Evolutionary conservation across 2,888 invertebrate species (phyloP).

Genomic region (Mesorhabditis spiculigera): DNA sequence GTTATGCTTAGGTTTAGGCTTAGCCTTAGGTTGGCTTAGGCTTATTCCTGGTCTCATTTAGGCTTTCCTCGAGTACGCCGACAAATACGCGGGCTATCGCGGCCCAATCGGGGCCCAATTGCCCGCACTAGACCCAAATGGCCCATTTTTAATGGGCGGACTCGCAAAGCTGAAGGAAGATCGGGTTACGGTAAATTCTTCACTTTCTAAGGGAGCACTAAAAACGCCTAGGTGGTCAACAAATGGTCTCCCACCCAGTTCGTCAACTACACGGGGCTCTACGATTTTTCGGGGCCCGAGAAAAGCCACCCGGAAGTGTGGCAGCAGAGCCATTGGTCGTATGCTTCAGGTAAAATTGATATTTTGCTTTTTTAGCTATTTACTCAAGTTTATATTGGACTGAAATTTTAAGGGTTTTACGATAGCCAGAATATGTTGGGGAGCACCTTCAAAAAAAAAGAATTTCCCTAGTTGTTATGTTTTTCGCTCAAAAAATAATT

Average conservation of each 20-base stretch:
- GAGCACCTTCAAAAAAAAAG: too few species aligned
- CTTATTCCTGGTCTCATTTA: neutral
- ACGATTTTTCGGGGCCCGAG: neutral
- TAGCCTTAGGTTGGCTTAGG: too few species aligned
- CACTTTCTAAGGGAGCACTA: neutral
- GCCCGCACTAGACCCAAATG: neutral
- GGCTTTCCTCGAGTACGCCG: neutral
- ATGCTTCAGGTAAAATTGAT: too few species aligned
- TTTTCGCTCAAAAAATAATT: too few species aligned
- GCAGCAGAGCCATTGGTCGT: neutral
- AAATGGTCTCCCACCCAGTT: neutral
- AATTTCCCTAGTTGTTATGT: too few species aligned
- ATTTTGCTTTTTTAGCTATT: too few species aligned
- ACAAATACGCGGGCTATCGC: neutral
- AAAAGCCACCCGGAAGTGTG: neutral
- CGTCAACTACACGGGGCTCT: neutral
- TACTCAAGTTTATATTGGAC: too few species aligned
- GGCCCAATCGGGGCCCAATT: neutral
- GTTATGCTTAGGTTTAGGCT: too few species aligned
- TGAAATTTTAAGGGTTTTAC: too few species aligned
- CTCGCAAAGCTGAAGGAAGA: neutral
- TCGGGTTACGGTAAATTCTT: neutral
- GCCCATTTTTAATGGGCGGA: constrained; percentile 4
- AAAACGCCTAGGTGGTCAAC: neutral
- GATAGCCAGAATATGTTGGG: too few species aligned